A percentile compares a stretch with the other conserved stretches of the same genome.
Conservation (phyloP, 92 coral and sea anemone species). For the Porites cylindrica region DNA sequence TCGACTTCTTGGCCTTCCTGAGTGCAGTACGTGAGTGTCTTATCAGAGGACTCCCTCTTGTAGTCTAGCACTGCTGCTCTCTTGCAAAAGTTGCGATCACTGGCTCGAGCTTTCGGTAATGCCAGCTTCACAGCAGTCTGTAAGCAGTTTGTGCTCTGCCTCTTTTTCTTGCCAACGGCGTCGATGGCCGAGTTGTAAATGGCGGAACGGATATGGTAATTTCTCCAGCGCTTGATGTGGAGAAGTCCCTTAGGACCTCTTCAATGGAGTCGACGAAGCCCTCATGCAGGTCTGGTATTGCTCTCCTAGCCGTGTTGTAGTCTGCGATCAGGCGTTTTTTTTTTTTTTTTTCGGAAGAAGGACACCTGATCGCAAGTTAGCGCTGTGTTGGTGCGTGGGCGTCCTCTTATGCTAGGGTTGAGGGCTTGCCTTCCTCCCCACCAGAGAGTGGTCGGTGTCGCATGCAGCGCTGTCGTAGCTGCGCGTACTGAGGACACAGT, state of each 20-base stretch:
- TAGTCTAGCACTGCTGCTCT: not conserved
- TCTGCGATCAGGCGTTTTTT: not conserved
- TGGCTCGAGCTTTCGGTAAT: slow-evolving; percentile 37
- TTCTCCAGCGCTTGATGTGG: slow-evolving; percentile 24
- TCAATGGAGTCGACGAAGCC: slow-evolving; percentile 25
- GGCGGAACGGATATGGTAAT: slow-evolving; percentile 26
- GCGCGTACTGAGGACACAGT: slow-evolving; percentile 32
- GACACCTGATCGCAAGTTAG: no score
- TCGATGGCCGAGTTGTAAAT: slow-evolving; percentile 36
- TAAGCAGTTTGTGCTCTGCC: slow-evolving; percentile 45
- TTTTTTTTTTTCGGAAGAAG: no score
- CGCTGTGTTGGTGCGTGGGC: no score
- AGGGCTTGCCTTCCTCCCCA: slow-evolving; percentile 44
- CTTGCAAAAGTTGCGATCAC: slow-evolving; percentile 30
- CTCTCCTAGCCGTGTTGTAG: not conserved
- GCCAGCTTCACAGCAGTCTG: slow-evolving; percentile 18
- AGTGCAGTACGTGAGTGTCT: slow-evolving; percentile 36
- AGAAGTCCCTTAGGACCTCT: slow-evolving; percentile 37
- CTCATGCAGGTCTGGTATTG: slow-evolving; percentile 12
- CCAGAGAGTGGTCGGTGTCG: slow-evolving; percentile 51
- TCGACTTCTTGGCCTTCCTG: slow-evolving; percentile 6
- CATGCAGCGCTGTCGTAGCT: slow-evolving; percentile 44
- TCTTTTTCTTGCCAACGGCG: slow-evolving; percentile 46
- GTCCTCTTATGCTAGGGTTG: slow-evolving; percentile 3
- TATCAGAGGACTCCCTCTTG: slow-evolving; percentile 26